Evolutionary conservation across 37 sponge, comb jelly and placozoan species (phyloP), one percentile per base, ranked within the genome.

Genomic region (Cliona cf. orientalis): DNA sequence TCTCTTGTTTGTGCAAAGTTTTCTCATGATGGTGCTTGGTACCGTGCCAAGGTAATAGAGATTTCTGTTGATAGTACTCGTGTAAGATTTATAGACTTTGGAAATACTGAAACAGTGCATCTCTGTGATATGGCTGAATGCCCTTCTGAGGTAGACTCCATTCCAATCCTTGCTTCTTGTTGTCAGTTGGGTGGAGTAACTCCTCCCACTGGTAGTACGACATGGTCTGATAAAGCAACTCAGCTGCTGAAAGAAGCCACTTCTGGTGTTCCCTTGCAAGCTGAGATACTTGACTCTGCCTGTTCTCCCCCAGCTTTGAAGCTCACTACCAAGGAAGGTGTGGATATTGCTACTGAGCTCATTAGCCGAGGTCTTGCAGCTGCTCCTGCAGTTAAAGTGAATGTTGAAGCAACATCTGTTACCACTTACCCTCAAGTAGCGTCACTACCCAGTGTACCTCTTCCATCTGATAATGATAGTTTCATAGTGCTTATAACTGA

Each of bases 41-140:
- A 92, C 73, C 69, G 92, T 7, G 25, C 21, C 35, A 46, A 63
- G 32, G 78, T 78, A 0, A 46, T 78, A 12, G 31, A 41, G 22
- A 46, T 65, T 14, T 5, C 25, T 44, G 78, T 60, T 12, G 19
- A 12, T n/a, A 37, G 35, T 2, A 46, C 42, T 19, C 4, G 60
- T 22, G 82, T 86, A 29, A n/a, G 23, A 17, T 91, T 86, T 55
- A 44, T 91, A 19, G 91, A 91, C 62, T 91, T 58, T 61, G 91
- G 91, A 22, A 91, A 91, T 49, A 61, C 49, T 0, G 77, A 80
- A 3, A 55, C 29, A 17, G 82, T 86, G 2, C 44, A 33, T 25
- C 53, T 74, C 39, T 56, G 14, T 38, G 58, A 80, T 67, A 33
- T 80, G n/a, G 68, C 66, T 55, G 44, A 76, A 34, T 44, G 81